These are phyloP conservation scores for Lycophotia porphyrea DNA, from an alignment of 2,888 invertebrate species.

Conservation along the genomic window DNA sequence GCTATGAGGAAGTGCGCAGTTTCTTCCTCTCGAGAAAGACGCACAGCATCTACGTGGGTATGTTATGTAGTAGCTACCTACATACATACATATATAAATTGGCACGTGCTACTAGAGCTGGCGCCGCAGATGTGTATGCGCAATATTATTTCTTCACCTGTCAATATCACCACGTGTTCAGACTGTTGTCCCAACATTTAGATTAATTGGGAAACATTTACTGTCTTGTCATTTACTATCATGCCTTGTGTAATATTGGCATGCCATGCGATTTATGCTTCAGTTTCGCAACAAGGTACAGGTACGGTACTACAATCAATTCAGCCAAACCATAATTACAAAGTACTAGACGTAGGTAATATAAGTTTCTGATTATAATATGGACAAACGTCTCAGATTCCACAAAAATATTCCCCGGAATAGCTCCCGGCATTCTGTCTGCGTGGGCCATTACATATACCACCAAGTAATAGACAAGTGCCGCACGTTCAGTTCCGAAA, in stretches of 20 bases:
- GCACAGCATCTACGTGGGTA: constrained; percentile 53
- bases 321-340: constrained; percentile 6
- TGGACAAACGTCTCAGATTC: constrained; percentile 36
- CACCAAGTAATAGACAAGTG: constrained; percentile 87
- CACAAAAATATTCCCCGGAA: constrained; percentile 70
- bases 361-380: constrained; percentile 21
- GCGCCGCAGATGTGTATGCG: constrained; percentile 74
- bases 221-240: constrained; percentile 48
- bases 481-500: constrained; percentile 87
- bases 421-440: constrained; percentile 73
- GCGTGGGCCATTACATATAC: constrained; percentile 83
- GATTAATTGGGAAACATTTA: constrained; percentile 49
- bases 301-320: constrained; percentile 9
- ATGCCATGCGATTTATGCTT: constrained; percentile 32
- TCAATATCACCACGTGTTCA: constrained; percentile 79
- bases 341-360: background rate
- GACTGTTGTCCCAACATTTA: constrained; percentile 46
- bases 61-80: constrained; percentile 34
- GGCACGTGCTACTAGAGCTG: constrained; percentile 80
- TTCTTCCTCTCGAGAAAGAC: constrained; percentile 73
- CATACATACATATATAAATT: constrained; percentile 66
- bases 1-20: constrained; percentile 84
- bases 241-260: constrained; percentile 32
- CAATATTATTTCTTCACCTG: constrained; percentile 70
- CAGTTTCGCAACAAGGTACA: constrained; percentile 33